Evolutionary conservation across 2,888 invertebrate genomes (phyloP), one percentile per base, ranked within the genome.

Genomic region (Frankliniella intonsa): DNA sequence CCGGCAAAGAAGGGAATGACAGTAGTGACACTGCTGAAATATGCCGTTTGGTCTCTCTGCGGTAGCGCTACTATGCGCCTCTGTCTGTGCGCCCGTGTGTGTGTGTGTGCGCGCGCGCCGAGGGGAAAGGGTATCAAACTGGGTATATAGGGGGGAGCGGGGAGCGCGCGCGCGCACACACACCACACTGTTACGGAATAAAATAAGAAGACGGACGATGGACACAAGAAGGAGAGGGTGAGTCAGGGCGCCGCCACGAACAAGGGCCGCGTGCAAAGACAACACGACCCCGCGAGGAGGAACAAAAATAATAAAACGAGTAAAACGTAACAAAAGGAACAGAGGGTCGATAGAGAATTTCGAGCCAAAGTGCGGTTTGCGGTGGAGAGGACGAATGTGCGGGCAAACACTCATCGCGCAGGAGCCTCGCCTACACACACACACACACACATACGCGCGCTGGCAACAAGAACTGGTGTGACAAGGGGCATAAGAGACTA

Each of bases 401-500:
- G 69, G 69, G 69, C 69, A 69, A 22, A 22, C 69, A 69, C 17
- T 55, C 14, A 7, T 55, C 3, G 55, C 14, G 7, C 3, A 1
- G 55, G 55, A 38, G 5, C 38, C 38, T 62, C 62, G 8, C 62
- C n/a, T 62, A 69, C 69, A 69, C 69, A 22, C 22, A 69, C 69
- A 22, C 69, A 69, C 22, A 22, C 22, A 11, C 14, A 10, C 62
- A 14, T 14, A 14, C 11, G 62, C 17, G 62, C 62, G n/a, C 19
- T 22, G 69, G 69, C 69, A 69, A 69, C 69, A 69, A 69, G 69
- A 69, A 69, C 69, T 69, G 69, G 69, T 69, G 69, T 69, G 69
- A 69, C 69, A 69, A 69, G 69, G 69, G 69, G 69, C 69, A 69
- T 69, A 69, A 69, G 69, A 69, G 69, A 69, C 69, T 69, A 69